A percentile compares a stretch with the other conserved stretches of the same genome.
Evolutionary conservation across 2,113 vertebrate genomes (phyloP).

Genomic region (Gorsachius goisagi): DNA sequence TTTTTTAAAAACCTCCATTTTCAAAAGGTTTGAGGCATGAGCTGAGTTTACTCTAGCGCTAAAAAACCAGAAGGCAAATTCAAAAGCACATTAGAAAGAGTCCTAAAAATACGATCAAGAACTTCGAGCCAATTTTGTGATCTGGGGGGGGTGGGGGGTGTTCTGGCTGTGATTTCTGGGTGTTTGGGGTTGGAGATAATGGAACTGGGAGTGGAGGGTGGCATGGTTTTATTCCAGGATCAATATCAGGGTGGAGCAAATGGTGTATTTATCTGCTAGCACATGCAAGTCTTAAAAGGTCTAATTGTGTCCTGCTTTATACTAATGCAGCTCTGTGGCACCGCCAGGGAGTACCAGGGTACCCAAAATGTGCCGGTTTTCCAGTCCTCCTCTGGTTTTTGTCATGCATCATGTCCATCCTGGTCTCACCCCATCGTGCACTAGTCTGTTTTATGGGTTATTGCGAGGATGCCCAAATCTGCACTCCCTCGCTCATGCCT

Average conservation of each 20-base stretch:
- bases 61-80: background rate
- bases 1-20: background rate
- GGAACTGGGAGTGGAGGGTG: background rate
- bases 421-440: rapidly evolving
- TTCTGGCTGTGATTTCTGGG: constrained; percentile 32
- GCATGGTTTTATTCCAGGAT: constrained; percentile 31
- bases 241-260: constrained; percentile 48
- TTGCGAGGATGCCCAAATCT: background rate
- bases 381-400: background rate
- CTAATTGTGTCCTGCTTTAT: constrained; percentile 10
- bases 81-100: background rate
- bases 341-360: background rate
- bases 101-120: background rate
- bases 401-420: rapidly evolving
- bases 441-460: background rate
- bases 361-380: background rate
- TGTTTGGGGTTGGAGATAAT: constrained; percentile 43
- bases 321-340: constrained; percentile 27
- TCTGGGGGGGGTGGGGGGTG: background rate
- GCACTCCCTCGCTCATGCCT: background rate
- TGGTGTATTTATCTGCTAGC: background rate
- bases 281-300: background rate
- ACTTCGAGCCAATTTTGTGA: background rate
- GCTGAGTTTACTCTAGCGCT: background rate
- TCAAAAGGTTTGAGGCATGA: background rate